Base-by-base conservation (phyloP, 2,888 invertebrate genomes). In the Meghimatium bilineatum region DNA sequence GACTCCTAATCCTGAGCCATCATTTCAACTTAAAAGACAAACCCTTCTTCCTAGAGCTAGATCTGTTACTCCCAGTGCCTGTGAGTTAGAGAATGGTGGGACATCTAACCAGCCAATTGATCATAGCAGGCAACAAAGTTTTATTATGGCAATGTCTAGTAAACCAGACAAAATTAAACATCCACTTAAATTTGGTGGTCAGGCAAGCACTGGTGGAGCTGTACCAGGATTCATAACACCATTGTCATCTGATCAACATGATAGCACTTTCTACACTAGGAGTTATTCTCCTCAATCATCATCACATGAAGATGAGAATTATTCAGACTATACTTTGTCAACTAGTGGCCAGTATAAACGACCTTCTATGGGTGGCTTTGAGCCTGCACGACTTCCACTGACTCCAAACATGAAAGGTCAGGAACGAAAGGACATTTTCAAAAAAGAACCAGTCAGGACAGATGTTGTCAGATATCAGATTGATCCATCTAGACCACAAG, bases 91-190 rank as follows among this genome's bases (percentile, higher is more conserved):
- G 10, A 69, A 67, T 32, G 23, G n/a, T 20, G 34, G 29, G 0
- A 23, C 76, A 23, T 44, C 52, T 23, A 29, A 5, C 10, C 82
- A 29, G 80, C 80, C 67, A n/a, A 72, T 80, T 20, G 87, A 90
- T 32, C 92, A 93, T 85, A 83, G 88, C 34, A 87, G 93, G 14
- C 92, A 93, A 87, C 89, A 91, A 10, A 92, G 92, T 85, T 93
- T 92, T 85, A 88, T 93, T 67, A 87, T 88, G 17, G 93, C 93
- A n/a, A 89, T 93, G 77, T 88, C 90, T 0, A 86, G 86, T 5
- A 89, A 88, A 69, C 86, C 85, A 56, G 88, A 88, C 38, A 75
- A 84, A 81, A 36, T 32, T 36, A 75, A 66, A 29, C 71, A 72
- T n/a, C 76, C 71, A 34, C 85, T 81, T 1, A 76, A 74, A 69